Conservation (phyloP, 2,797 vertebrate species). For the Betta splendens region DNA sequence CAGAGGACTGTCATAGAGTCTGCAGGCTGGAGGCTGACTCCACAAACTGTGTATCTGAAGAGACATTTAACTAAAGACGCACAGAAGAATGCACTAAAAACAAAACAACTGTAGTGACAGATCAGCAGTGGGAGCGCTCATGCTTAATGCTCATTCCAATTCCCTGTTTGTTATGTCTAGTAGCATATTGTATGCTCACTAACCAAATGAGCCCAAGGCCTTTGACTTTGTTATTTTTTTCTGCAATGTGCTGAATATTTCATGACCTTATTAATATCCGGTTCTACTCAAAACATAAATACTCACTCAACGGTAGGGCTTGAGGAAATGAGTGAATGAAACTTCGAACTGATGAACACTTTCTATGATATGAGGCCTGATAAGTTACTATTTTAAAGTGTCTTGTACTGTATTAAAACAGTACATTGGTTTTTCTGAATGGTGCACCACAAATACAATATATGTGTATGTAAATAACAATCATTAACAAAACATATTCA, state of each 20-base stretch:
- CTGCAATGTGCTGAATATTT: conserved; percentile 53
- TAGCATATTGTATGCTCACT: conserved; percentile 37
- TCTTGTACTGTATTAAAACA: not conserved
- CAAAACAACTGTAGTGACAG: too few relatives aligned
- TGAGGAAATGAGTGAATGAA: not conserved
- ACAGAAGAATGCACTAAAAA: too few relatives aligned
- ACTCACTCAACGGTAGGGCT: not conserved
- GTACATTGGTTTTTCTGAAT: conserved; percentile 3
- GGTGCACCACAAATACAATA: conserved; percentile 43
- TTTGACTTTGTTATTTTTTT: conserved; percentile 31
- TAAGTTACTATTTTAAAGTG: too few relatives aligned
- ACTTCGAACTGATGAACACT: not conserved
- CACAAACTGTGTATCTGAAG: too few relatives aligned
- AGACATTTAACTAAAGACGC: too few relatives aligned
- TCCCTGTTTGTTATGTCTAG: conserved; percentile 47
- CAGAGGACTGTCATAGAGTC: too few relatives aligned
- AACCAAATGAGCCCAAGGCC: conserved; percentile 29
- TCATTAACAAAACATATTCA: not conserved
- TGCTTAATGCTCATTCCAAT: too few relatives aligned
- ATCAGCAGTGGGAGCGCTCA: too few relatives aligned
- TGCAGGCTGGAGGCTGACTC: too few relatives aligned
- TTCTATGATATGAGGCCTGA: not conserved
- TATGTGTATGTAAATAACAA: not conserved
- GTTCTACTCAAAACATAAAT: not conserved
- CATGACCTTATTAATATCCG: conserved; percentile 8